phyloP scores from a whole-genome alignment of 2,888 invertebrate species.

The Carpatolechia fugitivella region DNA sequence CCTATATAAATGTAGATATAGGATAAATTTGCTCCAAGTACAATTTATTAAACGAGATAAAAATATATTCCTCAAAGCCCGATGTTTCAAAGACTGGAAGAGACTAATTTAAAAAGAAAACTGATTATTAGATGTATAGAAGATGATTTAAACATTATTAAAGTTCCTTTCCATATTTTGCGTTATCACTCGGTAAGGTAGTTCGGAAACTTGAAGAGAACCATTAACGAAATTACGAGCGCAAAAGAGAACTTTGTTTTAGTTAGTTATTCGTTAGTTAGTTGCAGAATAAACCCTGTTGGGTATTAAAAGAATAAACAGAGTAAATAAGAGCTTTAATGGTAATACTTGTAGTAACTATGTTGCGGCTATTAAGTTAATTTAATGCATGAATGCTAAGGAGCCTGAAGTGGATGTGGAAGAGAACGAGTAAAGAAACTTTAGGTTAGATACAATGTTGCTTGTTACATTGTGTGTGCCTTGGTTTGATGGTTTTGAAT shows the following conservation, averaged over 20 bases:
- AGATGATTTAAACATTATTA: constrained; percentile 7
- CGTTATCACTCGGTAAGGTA: constrained; percentile 7
- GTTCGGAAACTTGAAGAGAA: constrained; percentile 1
- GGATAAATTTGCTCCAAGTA: no score
- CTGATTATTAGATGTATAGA: no score
- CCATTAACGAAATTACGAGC: constrained; percentile 13
- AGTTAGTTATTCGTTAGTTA: constrained; percentile 9
- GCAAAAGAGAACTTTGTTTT: constrained; percentile 10
- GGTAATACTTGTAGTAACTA: constrained; percentile 4
- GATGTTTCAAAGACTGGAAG: neutral
- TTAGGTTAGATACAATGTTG: constrained; percentile 4
- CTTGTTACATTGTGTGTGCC: neutral
- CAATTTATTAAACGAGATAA: no score
- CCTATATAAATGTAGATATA: no score
- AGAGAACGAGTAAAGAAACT: neutral
- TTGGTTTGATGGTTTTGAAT: neutral
- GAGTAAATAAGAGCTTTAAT: constrained; percentile 6
- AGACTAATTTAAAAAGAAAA: neutral
- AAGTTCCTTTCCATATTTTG: constrained; percentile 11
- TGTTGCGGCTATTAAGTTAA: constrained; percentile 6
- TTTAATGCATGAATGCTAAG: constrained; percentile 13
- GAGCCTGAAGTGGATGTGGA: neutral
- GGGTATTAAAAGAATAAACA: constrained; percentile 8
- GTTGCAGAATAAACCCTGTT: constrained; percentile 10
- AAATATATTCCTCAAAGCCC: no score